These are phyloP conservation scores for Syngnathus acus DNA, from an alignment of 2,797 vertebrate species.

Conservation along the genomic window DNA sequence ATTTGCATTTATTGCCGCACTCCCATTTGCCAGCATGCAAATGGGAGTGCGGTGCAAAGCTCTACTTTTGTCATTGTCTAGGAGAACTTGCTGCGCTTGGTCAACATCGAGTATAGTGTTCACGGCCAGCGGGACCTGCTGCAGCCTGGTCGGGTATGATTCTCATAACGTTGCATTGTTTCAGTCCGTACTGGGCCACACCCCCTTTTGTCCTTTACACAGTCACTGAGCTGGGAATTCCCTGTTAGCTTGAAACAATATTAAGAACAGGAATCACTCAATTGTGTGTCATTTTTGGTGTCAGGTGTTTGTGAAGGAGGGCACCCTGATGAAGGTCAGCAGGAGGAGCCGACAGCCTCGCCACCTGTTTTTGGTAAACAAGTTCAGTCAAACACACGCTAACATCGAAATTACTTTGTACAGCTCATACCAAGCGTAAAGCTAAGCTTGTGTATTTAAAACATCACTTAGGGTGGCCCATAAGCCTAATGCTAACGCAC, in stretches of 20 bases:
- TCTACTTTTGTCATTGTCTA: conserved; percentile 31
- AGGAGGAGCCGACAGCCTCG: conserved; percentile 83
- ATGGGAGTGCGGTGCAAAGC: not conserved
- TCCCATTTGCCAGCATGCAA: not conserved
- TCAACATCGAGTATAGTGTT: conserved; percentile 90
- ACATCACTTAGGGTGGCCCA: no score
- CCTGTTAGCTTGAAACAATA: conserved; percentile 25
- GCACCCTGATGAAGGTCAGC: conserved; percentile 85
- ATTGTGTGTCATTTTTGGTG: conserved; percentile 12
- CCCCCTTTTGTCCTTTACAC: conserved; percentile 42
- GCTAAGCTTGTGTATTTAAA: no score
- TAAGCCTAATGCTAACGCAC: no score
- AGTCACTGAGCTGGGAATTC: conserved; percentile 47
- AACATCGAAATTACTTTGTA: not conserved
- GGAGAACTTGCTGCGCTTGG: conserved; percentile 90
- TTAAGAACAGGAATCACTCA: not conserved
- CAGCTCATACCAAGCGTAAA: not conserved
- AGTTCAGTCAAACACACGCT: conserved; percentile 3
- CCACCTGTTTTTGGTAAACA: conserved; percentile 91
- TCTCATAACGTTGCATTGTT: conserved; percentile 61
- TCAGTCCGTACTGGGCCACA: conserved; percentile 40
- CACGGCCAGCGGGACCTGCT: conserved; percentile 80
- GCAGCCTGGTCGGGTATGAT: conserved; percentile 87
- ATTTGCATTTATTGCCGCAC: not conserved
- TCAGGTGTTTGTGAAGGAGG: conserved; percentile 83